Evolutionary conservation across 2,888 invertebrate genomes (phyloP).

Genomic region (Aphidoletes aphidimyza): DNA sequence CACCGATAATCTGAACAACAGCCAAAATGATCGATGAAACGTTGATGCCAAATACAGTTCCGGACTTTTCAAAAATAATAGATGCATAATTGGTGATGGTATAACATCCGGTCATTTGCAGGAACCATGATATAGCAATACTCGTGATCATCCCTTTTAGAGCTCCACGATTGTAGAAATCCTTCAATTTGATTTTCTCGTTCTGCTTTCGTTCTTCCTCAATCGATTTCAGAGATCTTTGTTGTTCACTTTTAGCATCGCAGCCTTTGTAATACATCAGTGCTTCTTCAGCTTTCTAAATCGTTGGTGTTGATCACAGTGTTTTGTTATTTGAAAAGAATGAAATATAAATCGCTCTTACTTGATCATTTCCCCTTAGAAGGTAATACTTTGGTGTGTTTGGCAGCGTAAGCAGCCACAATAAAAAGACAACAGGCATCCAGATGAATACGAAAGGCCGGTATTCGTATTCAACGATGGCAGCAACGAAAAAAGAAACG

Average conservation of each 20-base stretch:
- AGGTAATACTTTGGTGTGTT: neutral
- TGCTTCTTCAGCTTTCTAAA: neutral
- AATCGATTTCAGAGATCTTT: neutral
- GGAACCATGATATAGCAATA: neutral
- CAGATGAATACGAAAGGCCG: neutral
- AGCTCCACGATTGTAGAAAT: neutral
- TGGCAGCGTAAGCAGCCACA: neutral
- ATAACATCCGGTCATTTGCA: neutral
- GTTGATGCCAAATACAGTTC: neutral
- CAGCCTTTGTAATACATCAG: neutral
- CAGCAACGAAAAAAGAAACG: neutral
- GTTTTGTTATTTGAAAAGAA: neutral
- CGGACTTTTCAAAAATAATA: neutral
- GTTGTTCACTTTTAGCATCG: neutral
- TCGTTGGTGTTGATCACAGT: no score
- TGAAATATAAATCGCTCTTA: neutral
- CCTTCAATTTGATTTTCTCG: neutral
- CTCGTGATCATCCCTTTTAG: neutral
- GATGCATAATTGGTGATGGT: neutral
- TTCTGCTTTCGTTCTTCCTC: neutral
- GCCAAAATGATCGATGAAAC: neutral
- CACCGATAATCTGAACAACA: neutral
- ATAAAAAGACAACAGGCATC: neutral
- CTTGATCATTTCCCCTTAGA: neutral
- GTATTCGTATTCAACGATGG: neutral